Evolutionary conservation across 2,888 invertebrate genomes (phyloP).

Genomic region (Drosophila meridiana): DNA sequence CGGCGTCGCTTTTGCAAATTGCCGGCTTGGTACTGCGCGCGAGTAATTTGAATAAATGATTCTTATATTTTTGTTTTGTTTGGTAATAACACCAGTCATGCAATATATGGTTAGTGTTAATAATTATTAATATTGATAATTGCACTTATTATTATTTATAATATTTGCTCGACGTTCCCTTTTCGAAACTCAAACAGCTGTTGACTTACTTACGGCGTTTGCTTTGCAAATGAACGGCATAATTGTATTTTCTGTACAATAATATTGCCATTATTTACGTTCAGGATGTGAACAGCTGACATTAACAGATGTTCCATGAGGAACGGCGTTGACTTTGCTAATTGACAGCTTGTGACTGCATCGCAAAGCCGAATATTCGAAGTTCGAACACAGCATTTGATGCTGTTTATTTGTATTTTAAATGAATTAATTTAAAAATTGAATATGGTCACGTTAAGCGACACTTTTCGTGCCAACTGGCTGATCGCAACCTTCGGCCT

Average conservation of each 20-base stretch:
- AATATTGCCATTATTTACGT: not conserved
- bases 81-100: no score
- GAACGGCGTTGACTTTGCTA: conserved; percentile 19
- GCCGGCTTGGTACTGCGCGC: conserved; percentile 10
- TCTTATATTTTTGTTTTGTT: not conserved
- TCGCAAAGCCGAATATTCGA: conserved; percentile 6
- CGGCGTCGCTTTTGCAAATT: conserved; percentile 15
- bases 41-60: not conserved
- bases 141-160: no score
- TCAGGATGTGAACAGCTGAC: conserved; percentile 15
- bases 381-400: conserved; percentile 19
- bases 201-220: not conserved
- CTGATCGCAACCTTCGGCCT: conserved; percentile 90
- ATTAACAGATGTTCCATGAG: not conserved
- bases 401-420: conserved; percentile 26
- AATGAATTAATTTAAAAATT: conserved; percentile 16
- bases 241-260: not conserved
- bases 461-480: conserved; percentile 86
- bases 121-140: not conserved
- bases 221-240: not conserved
- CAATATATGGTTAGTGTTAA: not conserved
- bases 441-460: conserved; percentile 69
- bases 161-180: no score
- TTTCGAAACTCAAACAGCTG: not conserved
- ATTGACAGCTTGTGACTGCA: conserved; percentile 22